Evolutionary conservation across 2,888 invertebrate species (phyloP).

Genomic region (Cantharis flavilabris): DNA sequence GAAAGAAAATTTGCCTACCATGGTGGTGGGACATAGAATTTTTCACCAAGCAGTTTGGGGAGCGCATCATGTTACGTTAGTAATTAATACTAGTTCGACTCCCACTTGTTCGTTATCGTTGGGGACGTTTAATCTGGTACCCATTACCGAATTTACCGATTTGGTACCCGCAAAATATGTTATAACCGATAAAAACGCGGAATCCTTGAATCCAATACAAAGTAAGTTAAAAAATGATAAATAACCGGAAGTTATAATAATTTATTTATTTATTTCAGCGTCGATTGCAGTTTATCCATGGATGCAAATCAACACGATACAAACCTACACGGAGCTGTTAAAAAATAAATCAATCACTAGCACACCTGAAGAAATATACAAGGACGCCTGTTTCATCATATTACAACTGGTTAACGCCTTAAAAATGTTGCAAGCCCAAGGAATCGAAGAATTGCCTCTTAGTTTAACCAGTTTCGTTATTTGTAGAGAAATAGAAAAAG

Average conservation of each 20-base stretch:
- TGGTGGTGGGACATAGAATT: slow-evolving; percentile 70
- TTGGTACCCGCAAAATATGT: slow-evolving; percentile 72
- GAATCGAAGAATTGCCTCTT: slow-evolving; percentile 77
- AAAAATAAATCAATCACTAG: slow-evolving; percentile 56
- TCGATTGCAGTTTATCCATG: slow-evolving; percentile 76
- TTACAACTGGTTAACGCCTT: slow-evolving; percentile 81
- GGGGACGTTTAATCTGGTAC: slow-evolving; percentile 69
- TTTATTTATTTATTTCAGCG: slow-evolving; percentile 59
- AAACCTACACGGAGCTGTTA: slow-evolving; percentile 68
- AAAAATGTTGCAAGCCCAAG: slow-evolving; percentile 81
- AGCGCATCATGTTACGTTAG: slow-evolving; percentile 69
- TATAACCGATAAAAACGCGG: slow-evolving; percentile 56
- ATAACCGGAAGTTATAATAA: neutral
- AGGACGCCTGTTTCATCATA: slow-evolving; percentile 77
- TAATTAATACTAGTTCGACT: slow-evolving; percentile 67
- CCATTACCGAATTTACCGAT: slow-evolving; percentile 82
- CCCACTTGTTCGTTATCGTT: slow-evolving; percentile 59
- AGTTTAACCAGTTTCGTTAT: slow-evolving; percentile 74
- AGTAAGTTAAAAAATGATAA: slow-evolving; percentile 53
- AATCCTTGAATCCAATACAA: slow-evolving; percentile 68
- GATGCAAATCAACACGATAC: slow-evolving; percentile 75
- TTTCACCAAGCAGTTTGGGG: slow-evolving; percentile 81
- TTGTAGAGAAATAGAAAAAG: slow-evolving; percentile 68
- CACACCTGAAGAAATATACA: slow-evolving; percentile 55
- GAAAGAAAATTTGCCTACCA: slow-evolving; percentile 51